Evolutionary conservation across 2,113 vertebrate species (phyloP).

Genomic region (Sander lucioperca): DNA sequence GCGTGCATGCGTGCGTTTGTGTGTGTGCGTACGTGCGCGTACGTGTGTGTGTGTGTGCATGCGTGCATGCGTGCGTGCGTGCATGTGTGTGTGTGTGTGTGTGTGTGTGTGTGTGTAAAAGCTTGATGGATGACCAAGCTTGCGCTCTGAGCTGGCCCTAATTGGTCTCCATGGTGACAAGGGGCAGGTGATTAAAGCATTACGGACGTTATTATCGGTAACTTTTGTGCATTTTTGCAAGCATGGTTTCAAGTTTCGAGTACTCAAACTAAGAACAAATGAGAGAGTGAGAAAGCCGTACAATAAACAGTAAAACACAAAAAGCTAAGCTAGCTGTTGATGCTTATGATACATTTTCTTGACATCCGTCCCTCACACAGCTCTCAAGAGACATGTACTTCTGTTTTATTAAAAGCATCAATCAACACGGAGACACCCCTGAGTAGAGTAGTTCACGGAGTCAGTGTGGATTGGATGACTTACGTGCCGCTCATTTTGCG

Average conservation of each 20-base stretch:
- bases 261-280: no score
- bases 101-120: constrained; percentile 3
- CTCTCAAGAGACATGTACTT: no score
- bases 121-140: neutral
- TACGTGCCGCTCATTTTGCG: no score
- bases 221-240: neutral
- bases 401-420: no score
- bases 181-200: constrained; percentile 2
- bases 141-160: neutral
- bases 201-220: neutral
- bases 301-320: neutral
- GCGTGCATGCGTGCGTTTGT: neutral
- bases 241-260: no score
- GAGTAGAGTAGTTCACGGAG: no score
- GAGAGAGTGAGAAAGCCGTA: neutral
- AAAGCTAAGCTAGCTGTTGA: neutral
- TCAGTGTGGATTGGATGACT: no score
- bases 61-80: neutral
- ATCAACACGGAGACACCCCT: no score
- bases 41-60: no score
- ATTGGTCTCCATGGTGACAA: neutral
- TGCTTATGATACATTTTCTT: no score
- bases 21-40: no score
- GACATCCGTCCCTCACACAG: no score
- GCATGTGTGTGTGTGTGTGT: neutral